Base-by-base conservation (phyloP, 2,113 vertebrate genomes). In the Taurulus bubalis region DNA sequence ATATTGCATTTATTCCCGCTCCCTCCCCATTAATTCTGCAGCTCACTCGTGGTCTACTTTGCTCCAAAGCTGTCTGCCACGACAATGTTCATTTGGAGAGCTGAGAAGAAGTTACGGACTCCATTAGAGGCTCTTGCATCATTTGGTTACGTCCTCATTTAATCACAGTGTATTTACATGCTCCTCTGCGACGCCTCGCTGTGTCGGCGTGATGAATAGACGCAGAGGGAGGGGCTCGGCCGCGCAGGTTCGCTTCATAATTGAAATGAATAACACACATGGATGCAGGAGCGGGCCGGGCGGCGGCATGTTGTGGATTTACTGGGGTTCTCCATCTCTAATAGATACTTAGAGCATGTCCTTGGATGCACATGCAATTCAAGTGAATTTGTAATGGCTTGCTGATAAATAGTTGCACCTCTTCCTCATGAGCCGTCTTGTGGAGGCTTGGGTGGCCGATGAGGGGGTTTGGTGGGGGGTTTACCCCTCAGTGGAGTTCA, bases 131-230 rank as follows among this genome's bases (percentile, higher is more conserved):
- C 79, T 68, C 65, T 87, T 87, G 76, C 69, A 85, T 85, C 86
- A 91, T 90, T 84, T 80, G 68, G 65, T 90, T 83, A 86, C 87
- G 84, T 85, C 87, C 85, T 89, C 74, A 81, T 85, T 87, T 91
- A 83, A 91, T 92, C 78, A 59, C 26, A 16, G 56, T 18, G 90
- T 81, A 85, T 87, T 87, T 86, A 82, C 86, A 91, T 81, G 75
- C 74, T 75, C 73, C 88, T 90, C 85, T 80, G 74, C 58, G 74
- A 36, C 73, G 28, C 51, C 79, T 64, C 22, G 60, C 65, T 15
- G 16, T 22, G 65, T 80, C 74, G 38, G 45, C 40, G 9, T 82
- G 60, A 87, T 85, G 65, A 85, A 79, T 32, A 69, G 70, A 72
- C 3, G 47, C 75, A 78, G 40, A 8, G 38, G 38, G 70, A 83